These are phyloP conservation scores for Bubo scandiacus DNA, from an alignment of 2,113 vertebrate species.

Conservation along the genomic window DNA sequence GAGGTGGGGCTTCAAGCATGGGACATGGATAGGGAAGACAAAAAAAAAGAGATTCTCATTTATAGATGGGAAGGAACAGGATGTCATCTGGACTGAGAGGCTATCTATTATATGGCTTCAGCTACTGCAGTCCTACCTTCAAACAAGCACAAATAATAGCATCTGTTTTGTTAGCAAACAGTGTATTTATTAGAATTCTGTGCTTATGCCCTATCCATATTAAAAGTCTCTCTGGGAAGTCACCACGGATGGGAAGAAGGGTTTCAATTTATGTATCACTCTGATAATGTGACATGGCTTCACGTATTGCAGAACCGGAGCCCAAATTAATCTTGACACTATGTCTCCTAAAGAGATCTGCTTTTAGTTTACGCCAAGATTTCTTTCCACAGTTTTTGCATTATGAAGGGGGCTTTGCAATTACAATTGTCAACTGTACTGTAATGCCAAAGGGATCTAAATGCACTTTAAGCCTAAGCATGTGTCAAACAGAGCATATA, in stretches of 20 bases:
- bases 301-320: not conserved
- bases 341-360: not conserved
- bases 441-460: not conserved
- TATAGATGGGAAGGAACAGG: not conserved
- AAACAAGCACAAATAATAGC: not conserved
- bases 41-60: not conserved
- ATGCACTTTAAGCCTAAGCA: not conserved
- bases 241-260: not conserved
- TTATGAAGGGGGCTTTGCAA: not conserved
- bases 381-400: not conserved
- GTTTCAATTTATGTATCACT: not conserved
- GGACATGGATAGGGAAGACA: not conserved
- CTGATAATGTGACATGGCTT: not conserved
- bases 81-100: not conserved
- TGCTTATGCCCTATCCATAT: not conserved
- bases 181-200: not conserved
- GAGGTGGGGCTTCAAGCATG: not conserved
- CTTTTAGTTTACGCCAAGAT: not conserved
- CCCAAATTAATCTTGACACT: not conserved
- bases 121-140: not conserved
- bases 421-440: not conserved
- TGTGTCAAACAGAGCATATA: slow-evolving; percentile 18
- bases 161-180: not conserved
- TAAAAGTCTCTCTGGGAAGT: not conserved
- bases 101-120: not conserved